Percentiles rank a stretch among this genome's conserved stretches.
phyloP scores from a whole-genome alignment of 2,888 invertebrate genomes.

The Dastarcus helophoroides region DNA sequence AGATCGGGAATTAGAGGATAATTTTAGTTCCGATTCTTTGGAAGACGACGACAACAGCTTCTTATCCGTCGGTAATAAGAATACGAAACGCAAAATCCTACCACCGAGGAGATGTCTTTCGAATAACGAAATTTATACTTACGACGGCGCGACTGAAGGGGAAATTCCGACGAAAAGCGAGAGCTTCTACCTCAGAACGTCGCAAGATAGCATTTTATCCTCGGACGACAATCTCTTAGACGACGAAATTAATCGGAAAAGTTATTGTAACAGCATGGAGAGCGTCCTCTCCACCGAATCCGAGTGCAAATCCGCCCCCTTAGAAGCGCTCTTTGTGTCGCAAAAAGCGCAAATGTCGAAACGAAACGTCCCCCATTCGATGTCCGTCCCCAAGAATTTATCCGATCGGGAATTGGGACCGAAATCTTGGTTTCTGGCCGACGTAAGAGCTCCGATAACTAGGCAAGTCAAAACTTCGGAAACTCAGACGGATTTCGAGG shows the following conservation, averaged over 20 bases:
- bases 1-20: conserved; percentile 48
- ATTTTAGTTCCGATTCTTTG: conserved; percentile 68
- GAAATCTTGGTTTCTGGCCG: too few relatives aligned
- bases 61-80: conserved; percentile 22
- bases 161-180: conserved; percentile 50
- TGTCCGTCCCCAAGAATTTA: conserved; percentile 26
- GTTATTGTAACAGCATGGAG: conserved; percentile 67
- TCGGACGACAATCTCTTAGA: conserved; percentile 46
- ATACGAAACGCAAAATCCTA: conserved; percentile 36
- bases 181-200: conserved; percentile 64
- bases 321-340: conserved; percentile 58
- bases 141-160: conserved; percentile 28
- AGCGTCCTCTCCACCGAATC: conserved; percentile 73
- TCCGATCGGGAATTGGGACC: conserved; percentile 17
- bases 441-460: too few relatives aligned
- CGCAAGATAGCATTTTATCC: conserved; percentile 68
- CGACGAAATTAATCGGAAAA: conserved; percentile 40
- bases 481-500: conserved; percentile 34
- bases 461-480: conserved; percentile 28
- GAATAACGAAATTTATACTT: conserved; percentile 61
- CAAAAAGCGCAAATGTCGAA: conserved; percentile 24
- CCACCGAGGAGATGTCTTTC: conserved; percentile 60
- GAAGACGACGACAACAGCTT: conserved; percentile 65
- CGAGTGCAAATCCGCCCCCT: conserved; percentile 63
- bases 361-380: conserved; percentile 18